These are phyloP conservation scores for Neogale vison DNA, from an alignment of 2,113 vertebrate genomes.

Conservation along the genomic window DNA sequence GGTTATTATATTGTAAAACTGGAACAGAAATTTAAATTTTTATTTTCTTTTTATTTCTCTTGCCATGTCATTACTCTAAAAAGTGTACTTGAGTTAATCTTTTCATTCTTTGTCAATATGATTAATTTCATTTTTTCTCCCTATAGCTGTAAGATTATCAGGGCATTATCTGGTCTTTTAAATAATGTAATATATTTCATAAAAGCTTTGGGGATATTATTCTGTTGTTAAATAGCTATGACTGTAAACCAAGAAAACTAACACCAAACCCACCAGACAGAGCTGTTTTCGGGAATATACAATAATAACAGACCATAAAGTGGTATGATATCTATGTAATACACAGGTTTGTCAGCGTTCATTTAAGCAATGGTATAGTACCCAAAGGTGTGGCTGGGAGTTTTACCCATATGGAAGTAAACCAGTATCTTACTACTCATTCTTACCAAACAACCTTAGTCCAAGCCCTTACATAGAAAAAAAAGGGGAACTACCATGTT, in stretches of 20 bases:
- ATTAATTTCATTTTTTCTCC: not conserved
- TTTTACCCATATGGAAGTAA: not conserved
- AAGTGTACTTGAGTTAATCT: not conserved
- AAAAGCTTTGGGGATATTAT: not conserved
- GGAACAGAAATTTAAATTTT: not conserved
- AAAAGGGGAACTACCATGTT: not conserved
- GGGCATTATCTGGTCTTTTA: not conserved
- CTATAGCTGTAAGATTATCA: not conserved
- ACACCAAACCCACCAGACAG: not conserved
- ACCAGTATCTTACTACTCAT: not conserved
- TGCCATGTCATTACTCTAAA: not conserved
- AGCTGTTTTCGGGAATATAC: not conserved
- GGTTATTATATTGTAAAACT: not conserved
- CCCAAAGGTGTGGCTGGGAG: not conserved
- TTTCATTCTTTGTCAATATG: not conserved
- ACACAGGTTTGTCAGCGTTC: not conserved
- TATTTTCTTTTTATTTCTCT: not conserved
- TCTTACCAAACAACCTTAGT: not conserved
- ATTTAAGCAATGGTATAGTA: not conserved
- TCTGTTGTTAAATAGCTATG: constrained; percentile 37
- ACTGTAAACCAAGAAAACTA: not conserved
- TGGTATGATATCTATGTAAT: not conserved
- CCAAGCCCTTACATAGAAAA: constrained; percentile 22
- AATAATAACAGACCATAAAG: not conserved
- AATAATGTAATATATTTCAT: not conserved